Base-by-base conservation (phyloP, 2,797 vertebrate genomes). In the Takifugu rubripes region DNA sequence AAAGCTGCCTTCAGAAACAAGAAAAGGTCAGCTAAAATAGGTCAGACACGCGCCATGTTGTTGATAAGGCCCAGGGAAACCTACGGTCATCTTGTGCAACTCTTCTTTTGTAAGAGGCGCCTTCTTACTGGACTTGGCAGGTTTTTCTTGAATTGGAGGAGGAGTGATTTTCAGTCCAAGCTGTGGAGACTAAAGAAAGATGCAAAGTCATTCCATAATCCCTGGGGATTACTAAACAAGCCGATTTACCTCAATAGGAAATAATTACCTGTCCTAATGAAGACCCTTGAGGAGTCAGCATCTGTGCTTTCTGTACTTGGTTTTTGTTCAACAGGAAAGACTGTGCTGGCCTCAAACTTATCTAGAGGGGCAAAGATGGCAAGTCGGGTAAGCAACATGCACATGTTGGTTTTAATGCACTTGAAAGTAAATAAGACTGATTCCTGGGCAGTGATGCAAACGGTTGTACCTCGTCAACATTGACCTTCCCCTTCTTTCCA, bases 121-220 rank as follows among this genome's bases (percentile, higher is more conserved):
- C 74, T 96, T 99, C 88, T 98, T 99, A 63, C 52, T 94, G 25
- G 87, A 93, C 88, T 99, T 99, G 50, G 93, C 93, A 82, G 96
- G 96, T 78, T 99, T 99, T 84, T 99, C 97, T 88, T 99, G 97
- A 84, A 99, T 99, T 66, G 95, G 93, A 52, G 96, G 97, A 66
- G 97, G 96, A 79, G 95, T 98, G 64, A 91, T 95, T 93, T 98
- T 98, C 67, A 99, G 92, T 84, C 97, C 97, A 84, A 99, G 97
- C 79, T 98, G 94, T 88, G 93, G 94, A 56, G 94, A 84, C 90
- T 90, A 25, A 54, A 66, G 5, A 55, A 65, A 52, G 16, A 49
- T 40, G 47, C 58, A 16, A 49, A 14, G 49, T 76, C 0, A 68
- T 25, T 40, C 15, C 0, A 27, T 4, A 44, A 43, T 51, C 3